Evolutionary conservation across 2,888 invertebrate genomes (phyloP).

Genomic region (Leistus spinibarbis): DNA sequence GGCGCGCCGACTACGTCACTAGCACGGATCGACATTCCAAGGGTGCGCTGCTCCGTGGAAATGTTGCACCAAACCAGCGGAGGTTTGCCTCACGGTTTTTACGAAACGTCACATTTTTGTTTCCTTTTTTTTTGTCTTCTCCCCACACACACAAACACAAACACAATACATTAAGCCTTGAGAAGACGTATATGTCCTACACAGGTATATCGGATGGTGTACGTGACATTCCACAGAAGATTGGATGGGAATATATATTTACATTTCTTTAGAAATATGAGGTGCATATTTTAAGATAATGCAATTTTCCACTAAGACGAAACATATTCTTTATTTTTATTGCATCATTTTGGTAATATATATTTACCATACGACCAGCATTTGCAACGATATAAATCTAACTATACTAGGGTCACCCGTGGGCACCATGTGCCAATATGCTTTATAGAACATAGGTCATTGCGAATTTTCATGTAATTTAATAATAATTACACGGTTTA

Average conservation of each 20-base stretch:
- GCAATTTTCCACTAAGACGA: neutral
- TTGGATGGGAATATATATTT: neutral
- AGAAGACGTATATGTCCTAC: neutral
- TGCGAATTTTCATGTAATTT: too few relatives aligned
- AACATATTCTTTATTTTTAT: too few relatives aligned
- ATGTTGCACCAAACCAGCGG: slow-evolving; percentile 7
- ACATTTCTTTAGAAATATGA: neutral
- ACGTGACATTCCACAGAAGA: neutral
- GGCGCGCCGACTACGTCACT: slow-evolving; percentile 33
- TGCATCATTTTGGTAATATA: too few relatives aligned
- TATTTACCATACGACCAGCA: too few relatives aligned
- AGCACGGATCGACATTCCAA: slow-evolving; percentile 33
- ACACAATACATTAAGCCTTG: neutral
- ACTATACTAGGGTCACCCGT: too few relatives aligned
- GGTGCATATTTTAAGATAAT: neutral
- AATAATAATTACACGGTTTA: too few relatives aligned
- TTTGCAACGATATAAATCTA: too few relatives aligned
- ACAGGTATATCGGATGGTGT: neutral
- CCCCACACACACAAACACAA: neutral
- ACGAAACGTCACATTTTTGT: too few relatives aligned
- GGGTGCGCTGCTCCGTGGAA: slow-evolving; percentile 20
- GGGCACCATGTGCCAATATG: too few relatives aligned
- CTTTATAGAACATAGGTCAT: too few relatives aligned
- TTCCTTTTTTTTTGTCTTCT: neutral
- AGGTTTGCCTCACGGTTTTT: neutral